Conservation (phyloP, 2,797 vertebrate species). For the Hipposideros larvatus region DNA sequence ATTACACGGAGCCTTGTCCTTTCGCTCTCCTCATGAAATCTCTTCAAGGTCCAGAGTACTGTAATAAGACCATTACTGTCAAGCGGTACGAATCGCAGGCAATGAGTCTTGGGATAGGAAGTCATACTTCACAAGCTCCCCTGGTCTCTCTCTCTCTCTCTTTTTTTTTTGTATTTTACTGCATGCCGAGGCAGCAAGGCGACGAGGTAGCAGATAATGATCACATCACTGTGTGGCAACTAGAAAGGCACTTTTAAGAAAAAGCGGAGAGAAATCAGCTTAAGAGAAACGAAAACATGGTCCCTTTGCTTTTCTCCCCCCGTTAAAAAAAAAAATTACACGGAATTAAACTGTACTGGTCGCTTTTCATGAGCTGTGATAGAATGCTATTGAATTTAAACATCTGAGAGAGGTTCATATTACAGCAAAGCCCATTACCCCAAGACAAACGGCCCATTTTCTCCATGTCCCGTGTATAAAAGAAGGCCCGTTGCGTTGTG, state of each 20-base stretch:
- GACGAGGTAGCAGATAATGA: slow-evolving; percentile 89
- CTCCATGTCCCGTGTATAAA: slow-evolving; percentile 81
- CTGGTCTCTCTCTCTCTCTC: slow-evolving; percentile 70
- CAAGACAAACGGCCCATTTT: slow-evolving; percentile 88
- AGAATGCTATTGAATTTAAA: slow-evolving; percentile 86
- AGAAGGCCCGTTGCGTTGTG: slow-evolving; percentile 76
- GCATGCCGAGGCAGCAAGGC: slow-evolving; percentile 88
- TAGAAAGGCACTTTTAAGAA: slow-evolving; percentile 90
- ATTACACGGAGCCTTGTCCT: slow-evolving; percentile 89
- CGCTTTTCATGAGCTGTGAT: slow-evolving; percentile 85
- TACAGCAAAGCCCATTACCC: slow-evolving; percentile 85
- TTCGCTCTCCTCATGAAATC: slow-evolving; percentile 90
- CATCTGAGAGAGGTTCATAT: slow-evolving; percentile 87
- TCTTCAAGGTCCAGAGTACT: slow-evolving; percentile 92
- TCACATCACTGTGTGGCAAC: slow-evolving; percentile 88
- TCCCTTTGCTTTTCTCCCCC: slow-evolving; percentile 68
- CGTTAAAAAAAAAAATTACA: slow-evolving; percentile 88
- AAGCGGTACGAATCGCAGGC: slow-evolving; percentile 90
- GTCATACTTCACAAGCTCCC: slow-evolving; percentile 92
- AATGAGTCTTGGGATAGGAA: slow-evolving; percentile 91
- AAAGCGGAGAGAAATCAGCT: slow-evolving; percentile 88
- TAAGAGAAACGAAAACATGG: slow-evolving; percentile 88
- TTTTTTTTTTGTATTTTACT: slow-evolving; percentile 84
- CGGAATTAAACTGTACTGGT: slow-evolving; percentile 87
- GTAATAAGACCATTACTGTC: slow-evolving; percentile 93